Percentiles rank a stretch among this genome's conserved stretches.
These are phyloP conservation scores for cattle (Bos taurus) DNA, from an alignment of 2,113 vertebrate genomes.

Conservation along the genomic window ARS-UCD2.0 NC_037345.1:41051001-41051500, in stretches of 20 bases:
- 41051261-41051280: conserved; percentile 72
- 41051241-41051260: conserved; percentile 61
- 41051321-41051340: conserved; percentile 80
- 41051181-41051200: not conserved
- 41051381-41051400: conserved; percentile 61
- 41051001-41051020: not conserved
- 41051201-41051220: not conserved
- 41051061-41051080: not conserved
- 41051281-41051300: conserved; percentile 78
- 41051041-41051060: conserved; percentile 39
- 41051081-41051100: not conserved
- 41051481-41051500: conserved; percentile 84
- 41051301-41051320: conserved; percentile 82
- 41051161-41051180: accelerated
- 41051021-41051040: accelerated
- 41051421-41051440: conserved; percentile 87
- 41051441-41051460: conserved; percentile 85
- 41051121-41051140: conserved; percentile 56
- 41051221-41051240: conserved; percentile 36
- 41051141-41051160: accelerated
- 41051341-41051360: conserved; percentile 83
- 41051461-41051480: conserved; percentile 86
- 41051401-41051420: conserved; percentile 78
- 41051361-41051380: conserved; percentile 78
- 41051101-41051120: conserved; percentile 8